phyloP scores from a whole-genome alignment of 2,113 vertebrate genomes.

The Petaurus breviceps region DNA sequence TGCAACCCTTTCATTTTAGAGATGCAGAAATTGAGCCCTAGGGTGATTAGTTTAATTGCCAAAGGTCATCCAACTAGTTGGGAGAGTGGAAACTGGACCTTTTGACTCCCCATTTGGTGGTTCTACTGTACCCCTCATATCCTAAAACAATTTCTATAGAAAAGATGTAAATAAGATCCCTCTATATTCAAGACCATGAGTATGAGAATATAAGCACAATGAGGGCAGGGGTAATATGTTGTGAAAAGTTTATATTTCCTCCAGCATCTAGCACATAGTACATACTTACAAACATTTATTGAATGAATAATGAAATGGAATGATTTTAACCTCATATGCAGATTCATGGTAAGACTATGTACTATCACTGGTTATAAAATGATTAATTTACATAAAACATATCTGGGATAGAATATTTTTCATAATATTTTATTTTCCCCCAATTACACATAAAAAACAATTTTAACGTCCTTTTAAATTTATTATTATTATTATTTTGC shows the following conservation, averaged over 20 bases:
- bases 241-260: background rate
- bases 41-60: background rate
- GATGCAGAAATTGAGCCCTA: background rate
- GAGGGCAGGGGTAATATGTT: background rate
- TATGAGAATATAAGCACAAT: background rate
- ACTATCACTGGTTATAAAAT: background rate
- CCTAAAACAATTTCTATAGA: background rate
- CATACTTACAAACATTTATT: background rate
- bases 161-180: background rate
- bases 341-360: background rate
- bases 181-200: background rate
- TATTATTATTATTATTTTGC: too few species aligned
- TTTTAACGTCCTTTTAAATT: background rate
- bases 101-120: background rate
- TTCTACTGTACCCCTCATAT: background rate
- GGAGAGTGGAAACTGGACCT: background rate
- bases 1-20: slow-evolving; percentile 33
- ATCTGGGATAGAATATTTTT: background rate
- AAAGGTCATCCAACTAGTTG: background rate
- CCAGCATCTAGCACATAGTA: background rate
- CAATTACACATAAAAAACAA: background rate
- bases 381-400: background rate
- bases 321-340: background rate
- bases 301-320: background rate
- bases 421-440: background rate